A percentile compares a stretch with the other conserved stretches of the same genome.
Evolutionary conservation across 2,888 invertebrate species (phyloP).

Genomic region (Himalopsyche anomala): DNA sequence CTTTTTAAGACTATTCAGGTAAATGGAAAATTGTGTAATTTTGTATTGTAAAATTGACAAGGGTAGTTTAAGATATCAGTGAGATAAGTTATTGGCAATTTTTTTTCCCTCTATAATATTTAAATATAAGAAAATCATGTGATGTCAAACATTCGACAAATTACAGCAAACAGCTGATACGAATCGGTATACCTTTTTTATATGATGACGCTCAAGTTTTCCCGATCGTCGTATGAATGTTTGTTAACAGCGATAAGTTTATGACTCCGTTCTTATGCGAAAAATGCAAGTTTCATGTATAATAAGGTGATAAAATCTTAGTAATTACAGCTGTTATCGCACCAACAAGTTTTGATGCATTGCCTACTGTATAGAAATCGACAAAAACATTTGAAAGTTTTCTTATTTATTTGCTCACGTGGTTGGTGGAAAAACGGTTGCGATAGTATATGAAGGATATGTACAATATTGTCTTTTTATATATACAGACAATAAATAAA

Average conservation of each 20-base stretch:
- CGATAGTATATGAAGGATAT: neutral
- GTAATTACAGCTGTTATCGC: conserved; percentile 34
- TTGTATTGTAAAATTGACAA: no score
- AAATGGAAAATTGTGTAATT: no score
- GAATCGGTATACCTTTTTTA: no score
- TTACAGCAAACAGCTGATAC: no score
- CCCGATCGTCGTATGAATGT: neutral
- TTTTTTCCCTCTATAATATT: no score
- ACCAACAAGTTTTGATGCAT: conserved; percentile 10
- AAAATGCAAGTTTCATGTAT: conserved; percentile 28
- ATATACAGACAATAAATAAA: no score
- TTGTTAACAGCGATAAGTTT: conserved; percentile 9
- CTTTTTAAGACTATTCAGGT: no score
- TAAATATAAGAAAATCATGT: no score
- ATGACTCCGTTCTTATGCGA: neutral
- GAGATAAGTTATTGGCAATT: no score
- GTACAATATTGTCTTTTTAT: neutral
- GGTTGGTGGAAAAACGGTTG: neutral
- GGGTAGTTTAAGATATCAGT: no score
- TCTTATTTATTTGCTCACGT: conserved; percentile 3
- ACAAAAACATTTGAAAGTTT: conserved; percentile 13
- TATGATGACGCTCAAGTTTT: neutral
- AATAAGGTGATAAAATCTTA: conserved; percentile 29
- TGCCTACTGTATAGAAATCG: conserved; percentile 9
- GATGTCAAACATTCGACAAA: no score